Evolutionary conservation across 2,113 vertebrate genomes (phyloP).

Genomic region (Ammodytes dubius): DNA sequence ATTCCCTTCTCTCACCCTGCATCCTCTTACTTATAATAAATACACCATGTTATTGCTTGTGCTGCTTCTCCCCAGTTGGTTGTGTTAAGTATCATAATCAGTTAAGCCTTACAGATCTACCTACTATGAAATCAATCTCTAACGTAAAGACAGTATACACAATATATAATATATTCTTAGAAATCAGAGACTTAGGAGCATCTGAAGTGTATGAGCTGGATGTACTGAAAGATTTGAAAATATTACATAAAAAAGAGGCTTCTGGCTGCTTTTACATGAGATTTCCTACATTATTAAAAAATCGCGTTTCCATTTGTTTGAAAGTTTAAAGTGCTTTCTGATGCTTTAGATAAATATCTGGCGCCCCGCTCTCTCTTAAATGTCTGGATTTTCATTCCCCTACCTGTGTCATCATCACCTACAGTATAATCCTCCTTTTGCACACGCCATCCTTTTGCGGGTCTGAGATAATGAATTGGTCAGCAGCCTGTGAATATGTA

Average conservation of each 20-base stretch:
- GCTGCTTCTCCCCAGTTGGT: not conserved
- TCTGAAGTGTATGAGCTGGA: slow-evolving; percentile 10
- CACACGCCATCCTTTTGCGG: slow-evolving; percentile 31
- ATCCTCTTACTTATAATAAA: not conserved
- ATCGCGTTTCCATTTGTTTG: slow-evolving; percentile 52
- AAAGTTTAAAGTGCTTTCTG: slow-evolving; percentile 53
- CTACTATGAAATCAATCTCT: not conserved
- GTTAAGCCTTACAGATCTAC: not conserved
- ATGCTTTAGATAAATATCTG: slow-evolving; percentile 58
- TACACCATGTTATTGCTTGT: not conserved
- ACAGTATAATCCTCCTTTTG: slow-evolving; percentile 41
- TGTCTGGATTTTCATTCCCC: slow-evolving; percentile 48
- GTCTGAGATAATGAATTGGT: slow-evolving; percentile 51
- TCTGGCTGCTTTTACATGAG: not conserved
- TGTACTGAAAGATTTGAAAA: slow-evolving; percentile 35
- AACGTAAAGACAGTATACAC: not conserved
- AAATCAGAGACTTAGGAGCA: not conserved
- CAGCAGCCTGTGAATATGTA: slow-evolving; percentile 55
- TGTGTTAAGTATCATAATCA: not conserved
- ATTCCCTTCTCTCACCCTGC: not conserved
- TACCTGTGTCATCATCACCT: slow-evolving; percentile 50
- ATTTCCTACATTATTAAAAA: slow-evolving; percentile 47
- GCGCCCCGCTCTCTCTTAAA: slow-evolving; percentile 46
- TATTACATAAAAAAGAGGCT: slow-evolving; percentile 1
- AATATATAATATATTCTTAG: slow-evolving; percentile 6